Conservation (phyloP, 2,797 vertebrate species). For the Sylvilagus floridanus region DNA sequence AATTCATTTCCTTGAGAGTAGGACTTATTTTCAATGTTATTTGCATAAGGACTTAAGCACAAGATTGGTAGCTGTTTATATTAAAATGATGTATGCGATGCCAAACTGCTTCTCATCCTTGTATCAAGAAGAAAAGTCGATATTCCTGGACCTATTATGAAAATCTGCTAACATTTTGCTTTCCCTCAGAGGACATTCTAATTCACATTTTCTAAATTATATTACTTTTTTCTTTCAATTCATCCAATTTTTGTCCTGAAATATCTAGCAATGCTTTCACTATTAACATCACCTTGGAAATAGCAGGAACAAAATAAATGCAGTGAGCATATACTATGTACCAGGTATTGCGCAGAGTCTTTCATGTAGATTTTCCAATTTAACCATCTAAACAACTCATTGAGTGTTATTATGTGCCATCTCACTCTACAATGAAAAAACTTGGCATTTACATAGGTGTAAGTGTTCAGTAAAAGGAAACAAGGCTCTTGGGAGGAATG, state of each 20-base stretch:
- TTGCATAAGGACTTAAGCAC: slow-evolving; percentile 74
- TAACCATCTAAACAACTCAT: slow-evolving; percentile 42
- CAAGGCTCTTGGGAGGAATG: not conserved
- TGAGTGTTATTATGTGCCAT: not conserved
- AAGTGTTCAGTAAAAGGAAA: slow-evolving; percentile 17
- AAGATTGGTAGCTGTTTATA: slow-evolving; percentile 72
- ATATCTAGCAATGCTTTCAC: slow-evolving; percentile 1
- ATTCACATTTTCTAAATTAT: slow-evolving; percentile 56
- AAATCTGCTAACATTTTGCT: slow-evolving; percentile 59
- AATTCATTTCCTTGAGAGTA: slow-evolving; percentile 71
- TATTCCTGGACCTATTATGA: slow-evolving; percentile 49
- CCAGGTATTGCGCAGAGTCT: not conserved
- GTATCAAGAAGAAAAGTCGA: slow-evolving; percentile 20
- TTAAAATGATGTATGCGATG: slow-evolving; percentile 63
- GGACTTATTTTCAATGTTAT: slow-evolving; percentile 71
- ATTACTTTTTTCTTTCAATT: slow-evolving; percentile 15
- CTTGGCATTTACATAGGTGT: not conserved
- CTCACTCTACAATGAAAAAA: not conserved
- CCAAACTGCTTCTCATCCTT: slow-evolving; percentile 54
- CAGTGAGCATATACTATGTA: slow-evolving; percentile 50
- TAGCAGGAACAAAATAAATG: slow-evolving; percentile 32
- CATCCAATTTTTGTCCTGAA: slow-evolving; percentile 24
- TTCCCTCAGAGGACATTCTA: slow-evolving; percentile 45
- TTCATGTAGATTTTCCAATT: slow-evolving; percentile 55
- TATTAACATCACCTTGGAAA: slow-evolving; percentile 44